phyloP scores from a whole-genome alignment of 2,113 vertebrate species.

The Orthonyx spaldingii region DNA sequence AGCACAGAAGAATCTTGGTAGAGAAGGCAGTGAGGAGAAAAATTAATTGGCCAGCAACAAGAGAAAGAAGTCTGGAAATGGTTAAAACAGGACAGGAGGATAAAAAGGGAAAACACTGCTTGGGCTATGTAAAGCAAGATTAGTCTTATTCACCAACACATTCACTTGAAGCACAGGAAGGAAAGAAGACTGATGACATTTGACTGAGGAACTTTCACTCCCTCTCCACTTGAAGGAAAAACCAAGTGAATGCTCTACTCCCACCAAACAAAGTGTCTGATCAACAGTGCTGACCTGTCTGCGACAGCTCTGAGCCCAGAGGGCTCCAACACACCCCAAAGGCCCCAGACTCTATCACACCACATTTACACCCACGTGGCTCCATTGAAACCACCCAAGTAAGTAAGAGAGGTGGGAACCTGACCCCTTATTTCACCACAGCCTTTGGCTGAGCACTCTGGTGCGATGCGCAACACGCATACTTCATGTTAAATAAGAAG shows the following conservation, averaged over 20 bases:
- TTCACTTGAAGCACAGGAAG: not conserved
- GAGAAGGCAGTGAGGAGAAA: not conserved
- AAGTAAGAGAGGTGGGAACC: not conserved
- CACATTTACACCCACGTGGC: not conserved
- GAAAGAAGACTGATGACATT: not conserved
- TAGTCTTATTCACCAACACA: not conserved
- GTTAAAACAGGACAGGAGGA: not conserved
- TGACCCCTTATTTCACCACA: not conserved
- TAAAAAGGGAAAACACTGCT: not conserved
- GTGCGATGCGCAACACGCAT: not conserved
- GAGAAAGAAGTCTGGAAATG: not conserved
- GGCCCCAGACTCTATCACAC: not conserved
- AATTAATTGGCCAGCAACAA: not conserved
- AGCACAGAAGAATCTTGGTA: not conserved
- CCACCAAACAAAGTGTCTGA: not conserved
- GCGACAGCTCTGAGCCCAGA: not conserved
- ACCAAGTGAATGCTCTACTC: not conserved
- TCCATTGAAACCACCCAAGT: not conserved
- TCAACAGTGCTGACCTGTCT: not conserved
- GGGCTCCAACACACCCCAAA: accelerated
- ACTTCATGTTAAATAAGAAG: not conserved
- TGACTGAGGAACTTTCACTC: not conserved
- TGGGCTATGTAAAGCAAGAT: not conserved
- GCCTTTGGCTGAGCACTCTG: not conserved
- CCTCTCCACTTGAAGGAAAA: not conserved